Conservation (phyloP, 2,113 vertebrate genomes). For the Hoplias malabaricus region DNA sequence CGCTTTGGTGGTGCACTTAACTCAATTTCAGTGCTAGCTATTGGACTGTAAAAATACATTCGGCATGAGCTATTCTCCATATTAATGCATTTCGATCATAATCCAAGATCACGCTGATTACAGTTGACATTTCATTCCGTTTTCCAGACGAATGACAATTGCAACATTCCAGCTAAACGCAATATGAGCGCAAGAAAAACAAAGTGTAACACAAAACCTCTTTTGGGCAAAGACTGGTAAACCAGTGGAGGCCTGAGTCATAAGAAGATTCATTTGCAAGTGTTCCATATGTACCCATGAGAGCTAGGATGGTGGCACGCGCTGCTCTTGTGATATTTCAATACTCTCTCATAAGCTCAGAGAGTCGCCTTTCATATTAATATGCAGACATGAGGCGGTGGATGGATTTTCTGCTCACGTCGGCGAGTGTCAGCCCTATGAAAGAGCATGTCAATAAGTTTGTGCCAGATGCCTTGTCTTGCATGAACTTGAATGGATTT, state of each 20-base stretch:
- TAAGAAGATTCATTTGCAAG: background rate
- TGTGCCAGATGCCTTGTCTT: conserved; percentile 34
- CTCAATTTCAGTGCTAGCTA: conserved; percentile 24
- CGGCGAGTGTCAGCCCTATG: conserved; percentile 35
- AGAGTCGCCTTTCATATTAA: conserved; percentile 36
- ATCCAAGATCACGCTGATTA: conserved; percentile 59
- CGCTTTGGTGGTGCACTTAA: conserved; percentile 37
- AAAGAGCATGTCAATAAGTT: conserved; percentile 54
- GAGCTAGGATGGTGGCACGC: background rate
- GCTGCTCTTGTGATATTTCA: background rate
- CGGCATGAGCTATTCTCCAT: conserved; percentile 52
- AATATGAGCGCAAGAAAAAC: conserved; percentile 32
- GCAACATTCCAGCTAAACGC: conserved; percentile 39
- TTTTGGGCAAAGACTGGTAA: background rate
- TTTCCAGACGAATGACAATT: conserved; percentile 47
- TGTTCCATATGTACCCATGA: background rate
- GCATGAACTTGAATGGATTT: conserved; percentile 43
- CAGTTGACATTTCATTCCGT: conserved; percentile 61
- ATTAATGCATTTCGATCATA: conserved; percentile 50
- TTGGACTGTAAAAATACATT: conserved; percentile 32
- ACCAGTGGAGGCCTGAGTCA: background rate
- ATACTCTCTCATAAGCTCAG: conserved; percentile 33
- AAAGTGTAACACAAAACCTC: conserved; percentile 7
- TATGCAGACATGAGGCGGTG: conserved; percentile 34
- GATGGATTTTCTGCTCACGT: conserved; percentile 52